Conservation (phyloP, 1,140 invertebrate species). For the Drosophila baimaii region DNA sequence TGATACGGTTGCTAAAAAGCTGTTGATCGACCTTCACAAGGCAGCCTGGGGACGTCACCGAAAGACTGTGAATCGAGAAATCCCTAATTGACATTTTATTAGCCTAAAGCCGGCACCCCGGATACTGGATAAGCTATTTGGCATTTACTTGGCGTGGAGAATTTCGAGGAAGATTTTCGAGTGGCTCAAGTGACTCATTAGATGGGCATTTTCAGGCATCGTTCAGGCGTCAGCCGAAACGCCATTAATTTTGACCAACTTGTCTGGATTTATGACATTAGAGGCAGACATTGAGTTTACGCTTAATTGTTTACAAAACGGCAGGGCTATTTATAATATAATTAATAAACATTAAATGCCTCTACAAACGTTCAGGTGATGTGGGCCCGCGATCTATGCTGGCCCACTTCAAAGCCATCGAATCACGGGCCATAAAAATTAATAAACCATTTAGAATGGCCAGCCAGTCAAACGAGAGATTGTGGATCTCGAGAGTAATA, state of each 20-base stretch:
- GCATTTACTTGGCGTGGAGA: conserved; percentile 57
- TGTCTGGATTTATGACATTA: conserved; percentile 22
- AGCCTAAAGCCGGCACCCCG: conserved; percentile 12
- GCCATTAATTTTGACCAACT: conserved; percentile 40
- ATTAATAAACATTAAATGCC: conserved; percentile 51
- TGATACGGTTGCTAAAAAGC: conserved; percentile 42
- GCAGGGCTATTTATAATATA: conserved; percentile 40
- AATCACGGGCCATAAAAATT: conserved; percentile 38
- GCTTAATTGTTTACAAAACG: conserved; percentile 42
- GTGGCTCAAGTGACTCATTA: conserved; percentile 50
- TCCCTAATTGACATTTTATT: conserved; percentile 58
- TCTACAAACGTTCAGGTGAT: conserved; percentile 22
- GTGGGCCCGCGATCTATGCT: conserved; percentile 34
- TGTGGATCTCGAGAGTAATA: conserved; percentile 60
- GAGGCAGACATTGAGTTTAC: conserved; percentile 35
- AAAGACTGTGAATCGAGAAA: conserved; percentile 50
- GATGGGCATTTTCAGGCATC: conserved; percentile 50
- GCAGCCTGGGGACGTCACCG: conserved; percentile 64
- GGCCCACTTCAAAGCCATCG: conserved; percentile 60
- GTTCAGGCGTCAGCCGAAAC: conserved; percentile 21
- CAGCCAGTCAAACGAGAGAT: conserved; percentile 43
- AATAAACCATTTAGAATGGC: conserved; percentile 66
- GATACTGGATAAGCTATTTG: conserved; percentile 47
- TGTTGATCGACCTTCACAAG: conserved; percentile 62
- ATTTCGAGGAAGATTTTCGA: conserved; percentile 45